A percentile compares a stretch with the other conserved stretches of the same genome.
These are phyloP conservation scores for Motacilla alba DNA, from an alignment of 2,113 vertebrate genomes.

Conservation along the genomic window DNA sequence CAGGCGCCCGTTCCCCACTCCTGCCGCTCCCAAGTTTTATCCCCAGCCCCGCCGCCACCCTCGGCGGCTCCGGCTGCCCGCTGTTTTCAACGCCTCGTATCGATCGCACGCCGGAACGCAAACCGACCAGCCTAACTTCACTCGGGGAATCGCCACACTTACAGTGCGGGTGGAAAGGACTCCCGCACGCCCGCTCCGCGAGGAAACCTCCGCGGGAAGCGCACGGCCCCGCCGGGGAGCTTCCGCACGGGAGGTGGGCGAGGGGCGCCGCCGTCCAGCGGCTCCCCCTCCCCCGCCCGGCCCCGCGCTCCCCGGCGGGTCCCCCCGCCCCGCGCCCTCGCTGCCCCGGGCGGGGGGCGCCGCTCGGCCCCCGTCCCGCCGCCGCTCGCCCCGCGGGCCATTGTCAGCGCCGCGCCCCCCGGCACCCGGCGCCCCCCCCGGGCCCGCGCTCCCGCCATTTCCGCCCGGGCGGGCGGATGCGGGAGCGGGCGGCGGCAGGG, in stretches of 20 bases:
- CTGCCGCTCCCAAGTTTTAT: not conserved
- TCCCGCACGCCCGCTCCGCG: not conserved
- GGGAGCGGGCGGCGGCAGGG: no score
- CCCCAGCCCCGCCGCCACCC: not conserved
- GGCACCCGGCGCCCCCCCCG: no score
- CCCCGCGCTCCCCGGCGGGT: not conserved
- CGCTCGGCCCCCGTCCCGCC: no score
- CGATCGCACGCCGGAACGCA: not conserved
- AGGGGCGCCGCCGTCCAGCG: not conserved
- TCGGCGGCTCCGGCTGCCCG: not conserved
- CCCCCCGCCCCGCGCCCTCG: not conserved
- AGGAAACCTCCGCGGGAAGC: not conserved
- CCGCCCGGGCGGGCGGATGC: no score
- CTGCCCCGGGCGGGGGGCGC: no score
- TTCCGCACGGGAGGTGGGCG: not conserved
- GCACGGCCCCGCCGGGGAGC: not conserved
- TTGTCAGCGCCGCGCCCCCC: no score
- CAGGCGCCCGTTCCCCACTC: not conserved
- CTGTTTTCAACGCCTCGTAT: not conserved
- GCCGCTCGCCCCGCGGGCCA: no score
- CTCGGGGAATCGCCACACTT: not conserved
- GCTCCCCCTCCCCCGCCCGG: not conserved
- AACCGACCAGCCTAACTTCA: not conserved
- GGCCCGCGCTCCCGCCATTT: no score
- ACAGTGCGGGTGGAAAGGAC: not conserved